Base-by-base conservation (phyloP, 2,797 vertebrate genomes). In the Pseudotriccus pelzelni region DNA sequence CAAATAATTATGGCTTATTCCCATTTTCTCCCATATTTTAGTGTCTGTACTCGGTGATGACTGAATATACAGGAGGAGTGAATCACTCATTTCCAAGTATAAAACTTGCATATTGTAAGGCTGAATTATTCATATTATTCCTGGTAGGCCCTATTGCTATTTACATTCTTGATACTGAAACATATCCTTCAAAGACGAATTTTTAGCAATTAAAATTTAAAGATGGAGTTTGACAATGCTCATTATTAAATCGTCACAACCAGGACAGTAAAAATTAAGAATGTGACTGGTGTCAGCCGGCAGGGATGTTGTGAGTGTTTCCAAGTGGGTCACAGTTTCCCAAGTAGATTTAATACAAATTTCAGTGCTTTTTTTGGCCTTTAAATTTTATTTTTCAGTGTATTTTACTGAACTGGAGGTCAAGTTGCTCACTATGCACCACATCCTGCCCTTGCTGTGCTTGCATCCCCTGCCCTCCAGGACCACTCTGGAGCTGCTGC, bases 121-220 rank as follows among this genome's bases (percentile, higher is more conserved):
- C 47, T 94, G 80, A 84, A 93, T 95, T 88, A 86, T 95, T 84
- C 50, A 87, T 72, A 63, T 28, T 64, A 66, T 87, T 90, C 69
- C 76, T 58, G 18, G 36, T 89, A 28, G 36, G 79, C 93, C 59
- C 76, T 37, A 64, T 34, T 60, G 46, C 80, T 94, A 84, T 94
- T 96, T 94, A 93, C 89, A 93, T 94, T 92, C 66, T 89, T 95
- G 55, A 94, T 96, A 60, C 89, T 11, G 59, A 85, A 86, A 89
- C 95, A 88, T 80, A 84, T 32, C 87, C 92, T 82, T 97, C 88
- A 96, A 94, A 96, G 86, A 68, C 4, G 7, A 66, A 55, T 82
- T 91, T 66, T 92, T 75, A 90, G 84, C 69, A 95, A 89, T 96
- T 93, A 89, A 95, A 93, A 84, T 93, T 86, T 90, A 78, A 89